Conservation (phyloP, 2,888 invertebrate genomes). For the Brachypalpus laphriformis region DNA sequence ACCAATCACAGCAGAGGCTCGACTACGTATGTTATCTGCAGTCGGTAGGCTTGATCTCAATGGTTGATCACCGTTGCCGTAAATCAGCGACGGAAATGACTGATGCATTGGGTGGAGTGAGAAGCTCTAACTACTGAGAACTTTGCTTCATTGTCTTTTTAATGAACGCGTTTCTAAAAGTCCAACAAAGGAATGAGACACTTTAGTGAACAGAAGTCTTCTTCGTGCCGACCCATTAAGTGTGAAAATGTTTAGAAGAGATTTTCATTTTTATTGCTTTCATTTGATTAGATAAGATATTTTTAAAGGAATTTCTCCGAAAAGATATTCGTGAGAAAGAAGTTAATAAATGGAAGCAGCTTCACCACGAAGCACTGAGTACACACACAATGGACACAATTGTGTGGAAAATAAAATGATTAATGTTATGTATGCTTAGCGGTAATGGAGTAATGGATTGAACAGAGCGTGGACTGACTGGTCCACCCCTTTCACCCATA, state of each 20-base stretch:
- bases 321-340: slow-evolving; percentile 45
- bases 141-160: slow-evolving; percentile 10
- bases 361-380: slow-evolving; percentile 9
- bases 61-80: slow-evolving; percentile 2
- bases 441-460: neutral
- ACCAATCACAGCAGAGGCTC: slow-evolving; percentile 20
- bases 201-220: slow-evolving; percentile 32
- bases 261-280: slow-evolving; percentile 47
- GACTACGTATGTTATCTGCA: neutral
- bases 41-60: slow-evolving; percentile 18
- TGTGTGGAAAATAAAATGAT: neutral
- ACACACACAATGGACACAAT: neutral
- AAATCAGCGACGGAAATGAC: slow-evolving; percentile 45
- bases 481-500: too few species aligned
- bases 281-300: slow-evolving; percentile 46
- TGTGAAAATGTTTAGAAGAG: slow-evolving; percentile 41
- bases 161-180: neutral
- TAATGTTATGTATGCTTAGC: neutral
- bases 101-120: slow-evolving; percentile 9
- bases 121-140: slow-evolving; percentile 32
- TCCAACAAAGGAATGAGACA: slow-evolving; percentile 15
- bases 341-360: slow-evolving; percentile 44
- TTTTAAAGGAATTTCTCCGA: slow-evolving; percentile 2
- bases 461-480: too few species aligned
- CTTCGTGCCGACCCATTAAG: slow-evolving; percentile 42